These are phyloP conservation scores for Hormiphora californensis DNA, from an alignment of 37 sponge, comb jelly and placozoan genomes.

Conservation along the genomic window DNA sequence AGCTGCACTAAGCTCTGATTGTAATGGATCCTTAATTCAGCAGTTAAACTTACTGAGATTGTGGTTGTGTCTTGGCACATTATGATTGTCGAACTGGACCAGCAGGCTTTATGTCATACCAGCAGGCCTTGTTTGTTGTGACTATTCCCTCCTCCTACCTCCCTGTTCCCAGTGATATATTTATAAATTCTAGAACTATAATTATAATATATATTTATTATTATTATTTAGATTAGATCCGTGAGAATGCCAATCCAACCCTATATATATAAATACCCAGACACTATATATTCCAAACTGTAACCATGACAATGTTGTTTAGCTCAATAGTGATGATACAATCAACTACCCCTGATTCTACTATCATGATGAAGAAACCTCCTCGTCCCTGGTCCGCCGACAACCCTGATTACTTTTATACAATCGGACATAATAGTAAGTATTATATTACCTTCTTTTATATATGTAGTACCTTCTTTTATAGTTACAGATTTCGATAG, in stretches of 20 bases:
- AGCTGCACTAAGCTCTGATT: no score
- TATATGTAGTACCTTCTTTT: no score
- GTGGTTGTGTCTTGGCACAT: not conserved
- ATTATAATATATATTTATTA: not conserved
- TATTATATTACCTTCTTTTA: no score
- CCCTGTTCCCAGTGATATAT: not conserved
- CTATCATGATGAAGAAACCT: constrained; percentile 1
- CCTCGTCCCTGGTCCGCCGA: constrained; percentile 51
- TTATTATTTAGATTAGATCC: not conserved
- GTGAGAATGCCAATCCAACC: not conserved
- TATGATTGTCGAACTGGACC: not conserved
- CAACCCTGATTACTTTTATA: no score
- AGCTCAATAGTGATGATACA: not conserved
- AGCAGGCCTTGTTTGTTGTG: not conserved
- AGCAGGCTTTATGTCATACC: not conserved
- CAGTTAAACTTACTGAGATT: no score
- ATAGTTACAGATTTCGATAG: no score
- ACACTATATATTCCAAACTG: not conserved
- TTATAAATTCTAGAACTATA: not conserved
- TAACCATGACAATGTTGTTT: not conserved
- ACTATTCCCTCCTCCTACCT: not conserved
- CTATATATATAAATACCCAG: not conserved
- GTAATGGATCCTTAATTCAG: no score
- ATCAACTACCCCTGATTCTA: not conserved
- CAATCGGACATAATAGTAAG: no score